Conservation (phyloP, 2,888 invertebrate genomes). For the Tachina lurida region DNA sequence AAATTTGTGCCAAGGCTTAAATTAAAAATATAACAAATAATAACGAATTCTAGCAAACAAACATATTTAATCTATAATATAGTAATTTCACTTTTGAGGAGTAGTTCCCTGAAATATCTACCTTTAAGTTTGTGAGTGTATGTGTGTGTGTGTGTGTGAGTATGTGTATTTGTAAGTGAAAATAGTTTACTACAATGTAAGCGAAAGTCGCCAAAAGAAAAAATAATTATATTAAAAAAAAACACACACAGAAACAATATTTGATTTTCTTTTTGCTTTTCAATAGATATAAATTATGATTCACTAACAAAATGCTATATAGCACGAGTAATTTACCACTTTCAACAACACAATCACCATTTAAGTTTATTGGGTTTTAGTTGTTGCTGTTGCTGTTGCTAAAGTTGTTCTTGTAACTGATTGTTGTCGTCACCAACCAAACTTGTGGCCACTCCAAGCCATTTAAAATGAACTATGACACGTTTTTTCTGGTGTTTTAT, state of each 20-base stretch:
- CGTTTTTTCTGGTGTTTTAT: slow-evolving; percentile 12
- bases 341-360: slow-evolving; percentile 39
- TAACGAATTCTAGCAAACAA: slow-evolving; percentile 53
- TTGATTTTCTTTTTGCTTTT: slow-evolving; percentile 39
- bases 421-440: slow-evolving; percentile 43
- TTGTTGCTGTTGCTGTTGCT: slow-evolving; percentile 25
- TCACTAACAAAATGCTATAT: slow-evolving; percentile 48
- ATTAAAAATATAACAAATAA: slow-evolving; percentile 60
- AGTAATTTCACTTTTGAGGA: slow-evolving; percentile 40
- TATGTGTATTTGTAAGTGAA: slow-evolving; percentile 1
- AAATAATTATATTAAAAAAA: not conserved
- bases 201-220: not conserved
- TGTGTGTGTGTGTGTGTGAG: not conserved
- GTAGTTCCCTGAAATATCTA: slow-evolving; percentile 12
- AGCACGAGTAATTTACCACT: slow-evolving; percentile 40
- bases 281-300: slow-evolving; percentile 40
- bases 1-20: slow-evolving; percentile 71
- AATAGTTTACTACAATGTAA: slow-evolving; percentile 17
- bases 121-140: not conserved
- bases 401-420: slow-evolving; percentile 16
- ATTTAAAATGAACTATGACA: slow-evolving; percentile 57
- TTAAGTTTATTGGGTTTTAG: slow-evolving; percentile 39
- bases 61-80: slow-evolving; percentile 49
- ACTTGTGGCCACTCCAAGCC: slow-evolving; percentile 50
- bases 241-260: not conserved